Conservation (phyloP, 2,797 vertebrate species). For the Eutrigla gurnardus region DNA sequence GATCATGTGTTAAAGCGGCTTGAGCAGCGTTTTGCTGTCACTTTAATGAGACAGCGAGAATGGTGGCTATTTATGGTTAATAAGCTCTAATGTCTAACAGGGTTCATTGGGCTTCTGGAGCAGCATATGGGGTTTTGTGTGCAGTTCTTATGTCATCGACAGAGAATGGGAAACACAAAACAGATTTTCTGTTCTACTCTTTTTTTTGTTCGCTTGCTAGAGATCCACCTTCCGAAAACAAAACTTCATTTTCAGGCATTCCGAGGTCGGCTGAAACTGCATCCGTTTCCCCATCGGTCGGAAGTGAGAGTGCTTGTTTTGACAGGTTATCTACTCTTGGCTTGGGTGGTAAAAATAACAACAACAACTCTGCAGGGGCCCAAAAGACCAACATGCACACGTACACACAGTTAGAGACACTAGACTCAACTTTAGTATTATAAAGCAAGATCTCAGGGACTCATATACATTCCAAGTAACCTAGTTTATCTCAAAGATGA, state of each 20-base stretch:
- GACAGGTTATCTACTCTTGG: slow-evolving; percentile 81
- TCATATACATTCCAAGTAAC: slow-evolving; percentile 46
- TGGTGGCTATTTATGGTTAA: background rate
- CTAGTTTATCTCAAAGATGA: slow-evolving; percentile 30
- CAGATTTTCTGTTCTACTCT: background rate
- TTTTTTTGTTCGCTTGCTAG: slow-evolving; percentile 18
- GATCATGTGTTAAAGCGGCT: background rate
- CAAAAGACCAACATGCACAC: slow-evolving; percentile 62
- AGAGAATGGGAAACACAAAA: no score
- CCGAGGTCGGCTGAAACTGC: slow-evolving; percentile 60
- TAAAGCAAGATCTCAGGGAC: slow-evolving; percentile 53
- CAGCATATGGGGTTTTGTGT: background rate
- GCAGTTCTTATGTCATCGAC: background rate
- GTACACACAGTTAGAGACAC: slow-evolving; percentile 38
- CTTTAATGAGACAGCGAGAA: background rate
- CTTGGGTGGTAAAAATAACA: slow-evolving; percentile 79
- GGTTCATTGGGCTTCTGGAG: background rate
- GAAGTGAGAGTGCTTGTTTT: slow-evolving; percentile 81
- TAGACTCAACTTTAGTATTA: slow-evolving; percentile 30
- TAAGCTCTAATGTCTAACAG: background rate
- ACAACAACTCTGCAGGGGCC: slow-evolving; percentile 71
- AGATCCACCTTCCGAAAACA: slow-evolving; percentile 42
- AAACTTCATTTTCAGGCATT: slow-evolving; percentile 63
- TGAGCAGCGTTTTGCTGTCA: background rate
- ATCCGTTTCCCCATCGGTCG: slow-evolving; percentile 65